Conservation (phyloP, 2,888 invertebrate species). For the Gisinianus flammeolus region DNA sequence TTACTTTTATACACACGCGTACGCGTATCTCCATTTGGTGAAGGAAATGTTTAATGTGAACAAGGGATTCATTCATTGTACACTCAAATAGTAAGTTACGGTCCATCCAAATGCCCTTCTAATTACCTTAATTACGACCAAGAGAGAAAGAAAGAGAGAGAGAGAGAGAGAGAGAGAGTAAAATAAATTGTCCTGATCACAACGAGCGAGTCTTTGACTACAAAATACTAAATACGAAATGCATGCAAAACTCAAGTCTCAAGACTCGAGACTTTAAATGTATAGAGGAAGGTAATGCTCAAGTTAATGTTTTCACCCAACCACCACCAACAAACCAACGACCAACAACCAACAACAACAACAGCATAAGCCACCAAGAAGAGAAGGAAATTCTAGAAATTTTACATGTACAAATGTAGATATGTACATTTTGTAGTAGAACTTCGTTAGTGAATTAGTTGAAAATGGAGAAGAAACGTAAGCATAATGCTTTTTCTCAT, state of each 20-base stretch:
- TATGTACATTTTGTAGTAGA: constrained; percentile 12
- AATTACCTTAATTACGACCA: constrained; percentile 6
- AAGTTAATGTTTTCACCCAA: no score
- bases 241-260: no score
- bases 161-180: neutral
- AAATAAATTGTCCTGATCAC: constrained; percentile 1
- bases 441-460: constrained; percentile 30
- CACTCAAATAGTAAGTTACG: neutral
- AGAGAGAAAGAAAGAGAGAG: no score
- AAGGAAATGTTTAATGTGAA: neutral
- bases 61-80: neutral
- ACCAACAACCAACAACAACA: no score
- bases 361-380: neutral
- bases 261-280: no score
- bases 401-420: constrained; percentile 4
- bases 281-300: no score
- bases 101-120: no score
- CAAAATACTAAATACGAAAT: no score
- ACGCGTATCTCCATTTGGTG: no score
- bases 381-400: neutral
- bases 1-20: neutral
- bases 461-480: neutral
- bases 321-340: no score
- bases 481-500: constrained; percentile 19
- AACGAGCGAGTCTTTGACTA: no score